Base-by-base conservation (phyloP, 2,113 vertebrate species). In the Perca flavescens region DNA sequence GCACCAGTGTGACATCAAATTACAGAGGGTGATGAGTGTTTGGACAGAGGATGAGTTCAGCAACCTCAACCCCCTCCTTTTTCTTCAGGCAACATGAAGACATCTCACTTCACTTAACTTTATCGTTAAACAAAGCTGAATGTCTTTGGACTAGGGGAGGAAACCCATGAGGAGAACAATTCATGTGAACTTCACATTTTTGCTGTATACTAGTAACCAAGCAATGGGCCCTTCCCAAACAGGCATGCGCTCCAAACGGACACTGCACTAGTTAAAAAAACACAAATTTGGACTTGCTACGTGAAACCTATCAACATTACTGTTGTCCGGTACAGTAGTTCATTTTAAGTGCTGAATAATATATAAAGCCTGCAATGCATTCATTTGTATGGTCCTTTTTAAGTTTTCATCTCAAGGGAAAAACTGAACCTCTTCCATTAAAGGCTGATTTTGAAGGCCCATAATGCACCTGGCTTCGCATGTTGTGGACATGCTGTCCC, bases 11-110 rank as follows among this genome's bases (percentile, higher is more conserved):
- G 58, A 36, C 9, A 25, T 72, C 1, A 56, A 62, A 72, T 85
- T 79, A 87, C 63, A 80, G 57, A 63, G 65, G 74, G 61, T 61
- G 57, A 73, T 56, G 74, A 79, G 7, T 83, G 60, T 82, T 78
- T 81, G 47, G 58, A 80, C 73, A 84, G 12, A 64, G 36, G 25
- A 78, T 60, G 61, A 65, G 63, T 58, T 75, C 43, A 60, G 63
- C 77, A 21, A 66, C 69, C 57, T 64, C 12, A 57, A 53, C 8
- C 22, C 31, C 31, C 16, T 22, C 43, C 15, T 34, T 40, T 5
- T 62, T 34, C 46, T 74, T 68, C 57, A 60, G 13, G 14, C 34
- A 4, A 25, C 25, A 62, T 89, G 64, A 84, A 73, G 63, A 61
- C 83, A 66, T 74, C 21, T 25, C 62, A 21, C 40, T 47, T 60